Evolutionary conservation across 2,797 vertebrate species (phyloP).

Genomic region (Smutsia temminckii): DNA sequence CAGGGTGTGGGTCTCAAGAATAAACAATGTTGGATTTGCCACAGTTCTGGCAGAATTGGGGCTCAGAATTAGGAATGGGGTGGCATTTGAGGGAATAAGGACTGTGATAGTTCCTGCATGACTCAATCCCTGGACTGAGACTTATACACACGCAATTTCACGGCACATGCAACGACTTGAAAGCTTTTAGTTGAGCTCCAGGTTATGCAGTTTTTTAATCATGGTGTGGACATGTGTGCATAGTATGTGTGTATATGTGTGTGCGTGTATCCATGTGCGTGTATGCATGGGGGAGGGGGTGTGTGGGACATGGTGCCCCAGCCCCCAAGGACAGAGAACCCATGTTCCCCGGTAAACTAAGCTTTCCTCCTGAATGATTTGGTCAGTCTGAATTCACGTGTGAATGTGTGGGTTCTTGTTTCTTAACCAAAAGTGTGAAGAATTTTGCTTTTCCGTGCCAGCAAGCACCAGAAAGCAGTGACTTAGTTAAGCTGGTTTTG

Average conservation of each 20-base stretch:
- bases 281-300: background rate
- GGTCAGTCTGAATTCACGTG: background rate
- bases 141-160: fast-evolving
- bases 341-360: background rate
- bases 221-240: no score
- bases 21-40: background rate
- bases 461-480: fast-evolving
- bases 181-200: fast-evolving
- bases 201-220: fast-evolving
- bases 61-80: no score
- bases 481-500: fast-evolving
- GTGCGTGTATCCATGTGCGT: background rate
- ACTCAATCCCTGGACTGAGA: background rate
- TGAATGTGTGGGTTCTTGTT: background rate
- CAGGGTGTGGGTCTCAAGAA: background rate
- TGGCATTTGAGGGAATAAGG: background rate
- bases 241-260: background rate
- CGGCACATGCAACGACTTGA: fast-evolving
- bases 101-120: fast-evolving
- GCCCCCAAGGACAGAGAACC: background rate
- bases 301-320: background rate
- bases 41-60: background rate
- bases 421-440: background rate
- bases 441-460: background rate
- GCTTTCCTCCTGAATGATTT: background rate